Evolutionary conservation across 2,888 invertebrate genomes (phyloP).

Genomic region (Thymelicus acteon): DNA sequence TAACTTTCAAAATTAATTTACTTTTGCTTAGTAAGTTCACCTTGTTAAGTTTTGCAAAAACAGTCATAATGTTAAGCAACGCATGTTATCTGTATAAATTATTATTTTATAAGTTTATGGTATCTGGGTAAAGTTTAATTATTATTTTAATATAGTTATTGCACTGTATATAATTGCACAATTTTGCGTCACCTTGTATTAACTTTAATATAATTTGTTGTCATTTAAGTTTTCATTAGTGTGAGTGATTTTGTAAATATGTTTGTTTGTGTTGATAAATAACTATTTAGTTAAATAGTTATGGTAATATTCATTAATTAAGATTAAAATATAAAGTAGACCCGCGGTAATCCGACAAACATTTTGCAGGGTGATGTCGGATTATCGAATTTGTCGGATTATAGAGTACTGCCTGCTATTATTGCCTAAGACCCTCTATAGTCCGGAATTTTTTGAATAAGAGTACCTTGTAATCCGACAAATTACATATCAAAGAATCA

Average conservation of each 20-base stretch:
- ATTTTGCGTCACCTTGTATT: slow-evolving; percentile 35
- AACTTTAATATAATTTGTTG: background rate
- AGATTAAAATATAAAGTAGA: background rate
- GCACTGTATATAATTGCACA: slow-evolving; percentile 39
- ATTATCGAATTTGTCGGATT: no score
- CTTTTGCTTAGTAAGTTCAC: background rate
- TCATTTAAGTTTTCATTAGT: background rate
- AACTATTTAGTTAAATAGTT: no score
- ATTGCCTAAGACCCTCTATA: no score
- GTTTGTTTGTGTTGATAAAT: background rate
- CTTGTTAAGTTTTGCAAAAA: slow-evolving; percentile 23
- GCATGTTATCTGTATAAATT: background rate
- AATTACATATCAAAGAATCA: no score
- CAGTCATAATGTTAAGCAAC: slow-evolving; percentile 19
- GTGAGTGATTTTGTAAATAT: slow-evolving; percentile 3
- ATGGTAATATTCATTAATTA: no score
- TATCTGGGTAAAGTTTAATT: slow-evolving; percentile 25
- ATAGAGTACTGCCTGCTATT: no score
- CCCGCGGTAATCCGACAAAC: no score
- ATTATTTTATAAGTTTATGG: slow-evolving; percentile 9
- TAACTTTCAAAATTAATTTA: no score
- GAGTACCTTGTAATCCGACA: no score
- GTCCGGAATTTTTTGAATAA: no score
- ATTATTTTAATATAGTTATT: slow-evolving; percentile 8
- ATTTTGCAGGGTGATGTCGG: no score